Base-by-base conservation (phyloP, 64 coral and sea anemone species). In the Porites australiensis region DNA sequence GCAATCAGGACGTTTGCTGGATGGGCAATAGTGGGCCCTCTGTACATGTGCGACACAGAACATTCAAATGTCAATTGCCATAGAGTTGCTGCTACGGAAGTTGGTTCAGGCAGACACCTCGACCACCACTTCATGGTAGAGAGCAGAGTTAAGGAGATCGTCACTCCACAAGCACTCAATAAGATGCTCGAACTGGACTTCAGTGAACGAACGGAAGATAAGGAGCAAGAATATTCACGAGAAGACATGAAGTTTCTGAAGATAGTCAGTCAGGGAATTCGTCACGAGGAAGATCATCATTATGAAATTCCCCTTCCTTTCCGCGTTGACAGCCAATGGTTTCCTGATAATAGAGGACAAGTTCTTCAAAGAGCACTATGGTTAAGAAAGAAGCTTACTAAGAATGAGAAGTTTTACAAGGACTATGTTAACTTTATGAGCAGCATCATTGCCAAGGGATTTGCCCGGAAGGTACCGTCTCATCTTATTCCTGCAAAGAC, bases 171-270 rank as follows among this genome's bases (percentile, higher is more conserved):
- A 67, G 19, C 76, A n/a, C n/a, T 90, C 45, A 90, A 90, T 44
- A 90, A 69, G 45, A 90, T 90, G 88, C 61, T 90, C 47, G 88
- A 90, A 44, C 64, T 90, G 15, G 88, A 90, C 44, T 90, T 90
- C 44, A 78, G 58, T 47, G 88, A 90, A 66, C 8, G 74, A 80
- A 68, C 19, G 2, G 62, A 65, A 18, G 45, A 65, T 19, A 77
- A 90, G 10, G 75, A 81, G 43, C 74, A 62, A 52, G 65, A 52
- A 8, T 48, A 83, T 20, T 83, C 80, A 44, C 27, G 27, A 65
- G 58, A 83, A 15, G 80, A 83, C 63, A 83, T 65, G 18, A 44
- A 19, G 58, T 83, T 64, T 66, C 22, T 65, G 13, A 49, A 49
- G 80, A 83, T 83, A 47, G 80, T 83, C 37, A 6, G 16, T 43